These are phyloP conservation scores for Drosophila nr. medialis DNA, from an alignment of 2,888 invertebrate species.

Conservation along the genomic window DNA sequence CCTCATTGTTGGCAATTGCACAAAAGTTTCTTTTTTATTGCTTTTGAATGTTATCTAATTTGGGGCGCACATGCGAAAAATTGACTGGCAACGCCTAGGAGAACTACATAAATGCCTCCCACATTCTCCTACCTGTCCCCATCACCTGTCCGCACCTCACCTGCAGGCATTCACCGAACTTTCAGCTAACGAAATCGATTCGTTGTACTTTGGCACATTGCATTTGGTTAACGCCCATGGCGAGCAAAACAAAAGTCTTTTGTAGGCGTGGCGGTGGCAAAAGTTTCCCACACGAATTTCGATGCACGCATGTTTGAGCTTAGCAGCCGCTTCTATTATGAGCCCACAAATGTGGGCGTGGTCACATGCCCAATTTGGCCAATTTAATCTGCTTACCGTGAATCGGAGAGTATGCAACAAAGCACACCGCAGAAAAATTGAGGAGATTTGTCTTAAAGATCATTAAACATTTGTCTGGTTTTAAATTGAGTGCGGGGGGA, in stretches of 20 bases:
- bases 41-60: conserved; percentile 70
- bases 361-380: conserved; percentile 52
- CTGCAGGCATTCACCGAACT: conserved; percentile 5
- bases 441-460: conserved; percentile 48
- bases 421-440: not conserved
- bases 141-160: not conserved
- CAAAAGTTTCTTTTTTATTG: conserved; percentile 66
- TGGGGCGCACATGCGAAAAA: conserved; percentile 71
- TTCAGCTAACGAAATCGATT: conserved; percentile 57
- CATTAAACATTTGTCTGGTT: conserved; percentile 42
- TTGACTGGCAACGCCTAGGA: conserved; percentile 66
- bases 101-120: conserved; percentile 10
- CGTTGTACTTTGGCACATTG: conserved; percentile 37
- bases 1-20: conserved; percentile 45
- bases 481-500: not conserved
- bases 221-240: conserved; percentile 43
- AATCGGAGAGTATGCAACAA: conserved; percentile 34
- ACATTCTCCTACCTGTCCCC: not conserved
- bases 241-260: conserved; percentile 35
- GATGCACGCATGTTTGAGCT: conserved; percentile 66
- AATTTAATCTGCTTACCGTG: conserved; percentile 69
- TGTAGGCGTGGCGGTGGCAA: conserved; percentile 52
- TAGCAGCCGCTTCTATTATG: conserved; percentile 55
- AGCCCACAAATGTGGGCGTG: conserved; percentile 52
- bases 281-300: conserved; percentile 51